Evolutionary conservation across 2,888 invertebrate species (phyloP).

Genomic region (Gnatocerus cornutus): DNA sequence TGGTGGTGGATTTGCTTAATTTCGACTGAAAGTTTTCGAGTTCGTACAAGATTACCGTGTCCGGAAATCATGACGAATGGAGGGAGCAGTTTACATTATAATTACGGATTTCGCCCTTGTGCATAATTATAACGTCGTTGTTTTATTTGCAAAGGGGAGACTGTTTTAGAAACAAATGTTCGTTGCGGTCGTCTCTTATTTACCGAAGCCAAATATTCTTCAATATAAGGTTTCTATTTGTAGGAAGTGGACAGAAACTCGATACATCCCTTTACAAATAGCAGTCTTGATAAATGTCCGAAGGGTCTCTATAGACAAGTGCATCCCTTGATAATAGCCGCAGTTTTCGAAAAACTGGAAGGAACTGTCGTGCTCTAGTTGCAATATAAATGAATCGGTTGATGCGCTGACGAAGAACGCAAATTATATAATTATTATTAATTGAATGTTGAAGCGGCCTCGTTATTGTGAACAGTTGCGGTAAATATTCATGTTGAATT

Average conservation of each 20-base stretch:
- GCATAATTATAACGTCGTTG: background rate
- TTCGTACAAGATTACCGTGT: background rate
- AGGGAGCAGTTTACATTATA: slow-evolving; percentile 11
- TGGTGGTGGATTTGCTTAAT: background rate
- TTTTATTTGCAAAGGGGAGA: background rate
- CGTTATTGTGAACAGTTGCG: slow-evolving; percentile 12
- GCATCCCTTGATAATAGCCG: background rate
- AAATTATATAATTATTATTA: slow-evolving; percentile 37
- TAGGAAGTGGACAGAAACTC: slow-evolving; percentile 16
- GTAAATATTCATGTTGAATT: slow-evolving; percentile 17
- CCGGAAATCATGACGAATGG: slow-evolving; percentile 5
- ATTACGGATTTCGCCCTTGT: background rate
- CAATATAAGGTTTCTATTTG: slow-evolving; percentile 10
- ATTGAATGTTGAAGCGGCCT: slow-evolving; percentile 28
- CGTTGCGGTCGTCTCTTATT: background rate
- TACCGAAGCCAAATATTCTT: background rate
- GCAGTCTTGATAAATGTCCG: slow-evolving; percentile 21
- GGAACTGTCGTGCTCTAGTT: slow-evolving; percentile 36
- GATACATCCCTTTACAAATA: slow-evolving; percentile 21
- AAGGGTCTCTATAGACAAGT: background rate
- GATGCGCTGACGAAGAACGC: slow-evolving; percentile 23
- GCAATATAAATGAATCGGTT: slow-evolving; percentile 13
- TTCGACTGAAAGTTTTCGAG: background rate
- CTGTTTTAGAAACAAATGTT: background rate
- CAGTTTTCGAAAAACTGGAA: background rate